phyloP scores from a whole-genome alignment of 2,888 invertebrate species.

The Drosophila incognita region DNA sequence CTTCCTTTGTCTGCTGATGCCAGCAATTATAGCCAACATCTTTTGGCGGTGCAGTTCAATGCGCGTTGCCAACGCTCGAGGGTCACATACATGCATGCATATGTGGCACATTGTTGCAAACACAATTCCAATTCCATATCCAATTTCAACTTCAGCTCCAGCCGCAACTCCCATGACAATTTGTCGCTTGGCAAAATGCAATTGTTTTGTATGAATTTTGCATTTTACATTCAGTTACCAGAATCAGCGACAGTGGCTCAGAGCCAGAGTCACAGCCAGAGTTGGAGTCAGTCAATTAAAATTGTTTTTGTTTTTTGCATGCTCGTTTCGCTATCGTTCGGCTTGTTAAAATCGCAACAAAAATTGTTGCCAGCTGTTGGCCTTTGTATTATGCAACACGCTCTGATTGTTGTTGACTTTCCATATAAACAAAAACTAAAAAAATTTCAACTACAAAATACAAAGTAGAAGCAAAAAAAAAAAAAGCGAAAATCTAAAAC shows the following conservation, averaged over 20 bases:
- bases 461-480: slow-evolving; percentile 18
- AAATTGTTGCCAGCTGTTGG: slow-evolving; percentile 64
- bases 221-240: slow-evolving; percentile 46
- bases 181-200: slow-evolving; percentile 76
- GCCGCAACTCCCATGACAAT: slow-evolving; percentile 74
- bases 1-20: slow-evolving; percentile 30
- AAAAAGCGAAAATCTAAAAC: slow-evolving; percentile 51
- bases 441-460: neutral
- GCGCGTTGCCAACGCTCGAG: slow-evolving; percentile 62
- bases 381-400: slow-evolving; percentile 78
- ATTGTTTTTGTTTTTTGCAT: slow-evolving; percentile 68
- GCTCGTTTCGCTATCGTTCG: slow-evolving; percentile 75
- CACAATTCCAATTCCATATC: slow-evolving; percentile 36
- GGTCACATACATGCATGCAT: slow-evolving; percentile 59
- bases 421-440: slow-evolving; percentile 37
- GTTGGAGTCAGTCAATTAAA: slow-evolving; percentile 69
- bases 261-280: slow-evolving; percentile 10
- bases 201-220: slow-evolving; percentile 72
- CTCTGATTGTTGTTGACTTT: slow-evolving; percentile 73
- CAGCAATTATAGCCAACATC: slow-evolving; percentile 43
- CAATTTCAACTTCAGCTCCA: slow-evolving; percentile 28
- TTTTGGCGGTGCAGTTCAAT: slow-evolving; percentile 68
- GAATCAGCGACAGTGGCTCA: slow-evolving; percentile 15
- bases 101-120: slow-evolving; percentile 41
- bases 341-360: slow-evolving; percentile 74